A percentile compares a stretch with the other conserved stretches of the same genome.
Evolutionary conservation across 35 echinoderm and acorn worm genomes (phyloP).

Genomic region (Ptychodera flava): DNA sequence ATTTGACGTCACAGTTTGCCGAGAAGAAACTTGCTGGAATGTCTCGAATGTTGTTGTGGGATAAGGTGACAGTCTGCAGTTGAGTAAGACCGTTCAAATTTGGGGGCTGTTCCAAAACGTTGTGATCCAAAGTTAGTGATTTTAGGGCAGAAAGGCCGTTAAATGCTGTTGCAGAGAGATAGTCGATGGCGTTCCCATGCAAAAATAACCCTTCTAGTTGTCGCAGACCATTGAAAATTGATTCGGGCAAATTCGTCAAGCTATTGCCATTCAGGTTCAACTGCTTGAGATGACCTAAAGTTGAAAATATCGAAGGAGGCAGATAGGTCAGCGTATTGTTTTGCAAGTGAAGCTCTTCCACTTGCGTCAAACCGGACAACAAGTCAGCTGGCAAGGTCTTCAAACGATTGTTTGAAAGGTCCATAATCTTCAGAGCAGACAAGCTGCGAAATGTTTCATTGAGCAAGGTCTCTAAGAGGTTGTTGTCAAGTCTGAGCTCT

Average conservation of each 20-base stretch:
- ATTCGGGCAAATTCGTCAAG: background rate
- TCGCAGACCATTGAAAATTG: background rate
- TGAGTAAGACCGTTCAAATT: background rate
- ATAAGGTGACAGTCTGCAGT: background rate
- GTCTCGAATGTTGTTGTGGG: background rate
- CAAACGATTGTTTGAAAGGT: background rate
- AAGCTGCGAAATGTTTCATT: background rate
- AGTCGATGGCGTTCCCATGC: background rate
- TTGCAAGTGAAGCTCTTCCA: background rate
- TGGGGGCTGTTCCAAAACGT: background rate
- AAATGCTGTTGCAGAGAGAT: background rate
- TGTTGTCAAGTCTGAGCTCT: background rate
- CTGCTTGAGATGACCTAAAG: background rate
- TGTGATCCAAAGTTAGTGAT: background rate
- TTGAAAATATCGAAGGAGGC: background rate
- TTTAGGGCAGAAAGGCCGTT: background rate
- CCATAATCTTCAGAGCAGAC: background rate
- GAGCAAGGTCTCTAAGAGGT: background rate
- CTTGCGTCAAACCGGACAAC: background rate
- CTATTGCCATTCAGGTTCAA: background rate
- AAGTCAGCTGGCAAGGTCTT: background rate
- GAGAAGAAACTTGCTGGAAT: background rate
- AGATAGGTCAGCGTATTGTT: background rate
- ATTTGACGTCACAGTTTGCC: background rate
- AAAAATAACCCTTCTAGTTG: background rate